Evolutionary conservation across 1,140 invertebrate species (phyloP).

Genomic region (Mizuhopecten yessoensis): DNA sequence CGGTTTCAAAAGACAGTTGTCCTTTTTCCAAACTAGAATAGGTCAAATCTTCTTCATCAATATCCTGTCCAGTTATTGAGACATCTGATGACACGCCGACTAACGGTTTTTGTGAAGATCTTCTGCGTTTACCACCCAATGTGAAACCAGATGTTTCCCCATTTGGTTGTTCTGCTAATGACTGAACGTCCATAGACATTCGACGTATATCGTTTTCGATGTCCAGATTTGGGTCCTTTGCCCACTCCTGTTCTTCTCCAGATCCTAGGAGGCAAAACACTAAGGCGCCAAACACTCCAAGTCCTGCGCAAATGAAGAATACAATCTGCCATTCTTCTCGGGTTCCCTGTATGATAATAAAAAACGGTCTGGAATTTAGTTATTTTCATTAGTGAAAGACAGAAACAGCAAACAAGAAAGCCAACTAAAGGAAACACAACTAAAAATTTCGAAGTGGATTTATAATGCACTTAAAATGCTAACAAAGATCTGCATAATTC

Average conservation of each 20-base stretch:
- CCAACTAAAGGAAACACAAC: no score
- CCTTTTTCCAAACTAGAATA: not conserved
- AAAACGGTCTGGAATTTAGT: no score
- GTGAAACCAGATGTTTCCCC: not conserved
- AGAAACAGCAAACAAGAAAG: no score
- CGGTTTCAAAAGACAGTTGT: not conserved
- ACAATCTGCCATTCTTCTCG: constrained; percentile 42
- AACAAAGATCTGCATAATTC: no score
- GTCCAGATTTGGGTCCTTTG: constrained; percentile 36
- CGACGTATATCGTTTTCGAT: not conserved
- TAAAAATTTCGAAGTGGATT: no score
- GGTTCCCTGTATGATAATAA: not conserved
- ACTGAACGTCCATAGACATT: not conserved
- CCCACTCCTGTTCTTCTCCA: constrained; percentile 38
- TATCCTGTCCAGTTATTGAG: not conserved
- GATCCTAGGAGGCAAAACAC: constrained; percentile 21
- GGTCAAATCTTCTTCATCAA: not conserved
- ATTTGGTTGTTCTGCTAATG: not conserved
- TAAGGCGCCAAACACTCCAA: not conserved
- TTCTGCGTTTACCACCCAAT: not conserved
- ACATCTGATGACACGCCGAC: not conserved
- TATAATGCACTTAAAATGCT: no score
- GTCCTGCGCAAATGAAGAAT: constrained; percentile 18
- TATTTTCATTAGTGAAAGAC: no score
- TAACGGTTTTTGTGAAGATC: not conserved